Evolutionary conservation across 2,113 vertebrate species (phyloP).

Genomic region (Centropristis striata): DNA sequence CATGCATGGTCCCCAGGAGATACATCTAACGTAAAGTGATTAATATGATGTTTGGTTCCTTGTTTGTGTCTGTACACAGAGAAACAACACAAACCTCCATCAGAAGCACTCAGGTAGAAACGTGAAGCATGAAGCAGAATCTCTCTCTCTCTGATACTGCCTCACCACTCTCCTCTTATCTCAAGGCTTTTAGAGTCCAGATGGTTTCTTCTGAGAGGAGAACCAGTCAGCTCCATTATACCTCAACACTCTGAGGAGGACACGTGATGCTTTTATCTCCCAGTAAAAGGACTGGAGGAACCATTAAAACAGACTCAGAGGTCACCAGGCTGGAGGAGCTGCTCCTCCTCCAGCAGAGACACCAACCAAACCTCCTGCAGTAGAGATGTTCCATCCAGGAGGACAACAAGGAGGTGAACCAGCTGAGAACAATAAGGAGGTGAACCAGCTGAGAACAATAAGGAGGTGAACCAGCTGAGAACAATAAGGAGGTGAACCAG

Average conservation of each 20-base stretch:
- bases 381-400: too few species aligned
- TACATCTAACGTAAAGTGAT: too few species aligned
- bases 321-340: background rate
- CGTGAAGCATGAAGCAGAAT: background rate
- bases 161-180: background rate
- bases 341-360: too few species aligned
- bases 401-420: too few species aligned
- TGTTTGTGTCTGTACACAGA: background rate
- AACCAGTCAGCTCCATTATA: conserved; percentile 16
- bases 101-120: conserved; percentile 13
- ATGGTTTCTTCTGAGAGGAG: background rate
- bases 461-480: too few species aligned
- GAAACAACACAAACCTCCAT: background rate
- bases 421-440: too few species aligned
- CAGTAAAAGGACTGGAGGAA: conserved; percentile 18
- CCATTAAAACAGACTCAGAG: conserved; percentile 7
- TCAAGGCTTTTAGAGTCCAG: background rate
- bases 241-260: background rate
- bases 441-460: too few species aligned
- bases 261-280: conserved; percentile 47
- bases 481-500: too few species aligned
- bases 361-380: too few species aligned
- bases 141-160: background rate
- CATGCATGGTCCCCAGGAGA: too few species aligned
- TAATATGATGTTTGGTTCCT: too few species aligned